Evolutionary conservation across 2,888 invertebrate genomes (phyloP).

Genomic region (Scotopteryx bipunctaria): DNA sequence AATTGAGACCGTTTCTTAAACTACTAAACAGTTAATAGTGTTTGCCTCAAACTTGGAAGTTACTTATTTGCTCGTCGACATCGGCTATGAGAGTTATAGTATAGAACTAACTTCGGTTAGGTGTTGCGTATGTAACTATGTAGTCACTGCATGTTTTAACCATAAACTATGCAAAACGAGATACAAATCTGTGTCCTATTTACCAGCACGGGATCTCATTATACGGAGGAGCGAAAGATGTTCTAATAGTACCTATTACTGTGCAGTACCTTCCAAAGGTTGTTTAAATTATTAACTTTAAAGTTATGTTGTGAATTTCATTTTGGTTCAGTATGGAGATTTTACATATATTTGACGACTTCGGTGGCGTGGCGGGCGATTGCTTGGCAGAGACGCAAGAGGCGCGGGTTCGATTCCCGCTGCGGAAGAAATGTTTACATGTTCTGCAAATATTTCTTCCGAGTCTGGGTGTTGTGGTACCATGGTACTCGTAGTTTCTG

Average conservation of each 20-base stretch:
- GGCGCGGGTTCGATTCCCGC: too few species aligned
- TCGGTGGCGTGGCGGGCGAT: too few species aligned
- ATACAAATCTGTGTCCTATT: slow-evolving; percentile 57
- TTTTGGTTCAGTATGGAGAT: too few species aligned
- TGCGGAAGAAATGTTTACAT: too few species aligned
- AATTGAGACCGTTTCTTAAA: slow-evolving; percentile 74
- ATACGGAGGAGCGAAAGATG: slow-evolving; percentile 13
- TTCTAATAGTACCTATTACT: slow-evolving; percentile 1
- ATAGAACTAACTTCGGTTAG: slow-evolving; percentile 55
- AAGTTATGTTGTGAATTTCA: not conserved
- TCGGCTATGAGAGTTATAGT: slow-evolving; percentile 63
- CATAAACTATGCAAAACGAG: slow-evolving; percentile 65
- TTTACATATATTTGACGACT: too few species aligned
- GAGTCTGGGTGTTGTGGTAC: too few species aligned
- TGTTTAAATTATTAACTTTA: slow-evolving; percentile 4
- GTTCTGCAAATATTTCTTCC: too few species aligned
- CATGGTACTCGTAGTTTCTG: too few species aligned
- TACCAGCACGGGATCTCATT: slow-evolving; percentile 41
- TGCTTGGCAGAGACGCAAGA: too few species aligned
- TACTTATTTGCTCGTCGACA: slow-evolving; percentile 70
- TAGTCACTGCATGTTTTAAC: slow-evolving; percentile 31
- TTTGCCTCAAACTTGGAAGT: slow-evolving; percentile 68
- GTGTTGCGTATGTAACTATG: slow-evolving; percentile 34
- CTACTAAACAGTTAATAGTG: slow-evolving; percentile 75
- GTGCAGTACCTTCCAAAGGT: slow-evolving; percentile 6